Base-by-base conservation (phyloP, 2,113 vertebrate species). In the Tretioscincus oriximinensis region DNA sequence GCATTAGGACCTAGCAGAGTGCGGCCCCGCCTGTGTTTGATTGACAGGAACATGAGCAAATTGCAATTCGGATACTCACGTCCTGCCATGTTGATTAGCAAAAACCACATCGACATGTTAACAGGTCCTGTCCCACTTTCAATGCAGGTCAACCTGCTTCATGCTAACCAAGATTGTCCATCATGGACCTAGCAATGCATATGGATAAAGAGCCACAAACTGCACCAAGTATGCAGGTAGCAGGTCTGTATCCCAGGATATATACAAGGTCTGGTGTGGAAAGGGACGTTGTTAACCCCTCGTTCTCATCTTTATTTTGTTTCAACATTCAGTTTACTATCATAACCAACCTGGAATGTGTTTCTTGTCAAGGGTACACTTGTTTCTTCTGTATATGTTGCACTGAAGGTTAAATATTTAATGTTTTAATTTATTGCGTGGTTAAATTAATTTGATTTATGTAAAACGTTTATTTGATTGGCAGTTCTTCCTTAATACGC, bases 381-480 rank as follows among this genome's bases (percentile, higher is more conserved):
- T 80, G 5, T 82, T 84, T 92, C 88, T 92, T 95, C 94, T 95
- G 95, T 95, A 95, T 95, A 96, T 95, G 93, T 95, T 96, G 95
- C 95, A 96, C 95, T 95, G 95, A 94, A 92, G 83, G 94, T 95
- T 95, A 94, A 41, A 94, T 96, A 95, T 96, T 95, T 96, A 95
- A 96, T 95, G 93, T 94, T 94, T 95, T 96, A 96, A 96, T 95
- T 96, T 96, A 96, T 96, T 86, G 92, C 85, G 92, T 94, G 92
- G 89, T 90, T 95, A 95, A 96, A 95, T 95, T 95, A 95, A 96
- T 95, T 93, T 93, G 91, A 81, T 81, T 75, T 58, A 60, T 74
- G 49, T 81, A 41, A 68, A 74, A 90, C n/a, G 94, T 93, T 94
- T 93, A 89, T 93, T 90, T 94, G 92, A 93, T 92, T 83, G 28